Evolutionary conservation across 2,888 invertebrate species (phyloP), one percentile per base, ranked within the genome.

Genomic region (Orgyia antiqua): DNA sequence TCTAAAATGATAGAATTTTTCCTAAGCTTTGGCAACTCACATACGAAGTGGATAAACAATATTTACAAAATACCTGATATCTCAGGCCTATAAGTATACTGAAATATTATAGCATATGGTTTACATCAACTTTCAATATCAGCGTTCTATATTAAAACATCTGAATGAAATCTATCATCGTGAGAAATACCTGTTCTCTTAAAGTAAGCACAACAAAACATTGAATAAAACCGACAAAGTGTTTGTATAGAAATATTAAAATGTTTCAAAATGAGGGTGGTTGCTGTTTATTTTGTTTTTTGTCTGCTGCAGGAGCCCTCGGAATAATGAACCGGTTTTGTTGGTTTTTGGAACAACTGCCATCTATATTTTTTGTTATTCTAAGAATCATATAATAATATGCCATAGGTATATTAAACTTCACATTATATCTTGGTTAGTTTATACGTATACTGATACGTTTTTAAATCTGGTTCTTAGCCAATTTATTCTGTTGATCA

Each of bases 241-340:
- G 10, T 23, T 23, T 15, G n/a, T 23, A 23, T 23, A 10, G 21
- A 23, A 20, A 24, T n/a, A 26, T 31, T 26, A 13, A 10, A 36
- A 44, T 31, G 36, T 55, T 53, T 58, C 59, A 29, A 15, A 41
- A 45, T 43, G 58, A 60, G 54, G 58, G 61, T 54, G 47, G 45
- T 49, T 53, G 43, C 43, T 59, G 69, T 71, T 75, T 73, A 59
- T 69, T 69, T 68, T 58, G 55, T 65, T 75, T 75, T 69, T 67
- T 64, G 58, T 61, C 46, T 56, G 61, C 44, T 45, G 44, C 57
- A 54, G 58, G 62, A 67, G 60, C 60, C 64, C 59, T 56, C 57
- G 48, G 43, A 60, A 61, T 62, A 67, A 65, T 63, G 65, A 70
- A 77, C 79, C 73, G 73, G 75, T 76, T 73, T 60, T 57, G 67